These are phyloP conservation scores for Actenoides lindsayi DNA, from an alignment of 2,113 vertebrate species.

Conservation along the genomic window DNA sequence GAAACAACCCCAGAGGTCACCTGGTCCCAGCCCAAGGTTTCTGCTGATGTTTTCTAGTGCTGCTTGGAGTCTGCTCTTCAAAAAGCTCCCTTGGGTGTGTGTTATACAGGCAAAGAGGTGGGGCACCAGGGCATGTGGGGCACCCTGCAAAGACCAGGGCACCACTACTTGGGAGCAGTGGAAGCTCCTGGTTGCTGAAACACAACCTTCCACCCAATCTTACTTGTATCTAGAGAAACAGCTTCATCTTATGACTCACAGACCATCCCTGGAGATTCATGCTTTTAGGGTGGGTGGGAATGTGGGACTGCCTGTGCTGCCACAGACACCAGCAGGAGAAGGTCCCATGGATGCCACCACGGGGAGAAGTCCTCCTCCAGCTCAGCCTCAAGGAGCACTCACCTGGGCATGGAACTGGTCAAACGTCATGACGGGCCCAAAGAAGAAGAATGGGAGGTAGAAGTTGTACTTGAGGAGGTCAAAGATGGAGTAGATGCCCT, in stretches of 20 bases:
- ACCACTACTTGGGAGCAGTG: not conserved
- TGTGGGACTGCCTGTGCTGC: not conserved
- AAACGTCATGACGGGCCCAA: conserved; percentile 95
- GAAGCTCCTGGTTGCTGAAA: not conserved
- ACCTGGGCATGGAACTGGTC: conserved; percentile 92
- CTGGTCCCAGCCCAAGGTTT: not conserved
- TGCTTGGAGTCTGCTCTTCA: not conserved
- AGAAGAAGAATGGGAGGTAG: conserved; percentile 99
- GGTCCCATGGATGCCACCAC: fast-evolving
- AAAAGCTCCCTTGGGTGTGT: not conserved
- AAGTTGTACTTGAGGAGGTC: conserved; percentile 98
- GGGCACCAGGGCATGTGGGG: too few relatives aligned
- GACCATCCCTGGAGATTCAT: too few relatives aligned
- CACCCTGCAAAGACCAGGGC: too few relatives aligned
- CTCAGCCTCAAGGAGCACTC: not conserved
- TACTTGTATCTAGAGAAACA: not conserved
- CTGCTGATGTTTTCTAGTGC: not conserved
- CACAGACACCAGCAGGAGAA: not conserved
- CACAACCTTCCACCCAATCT: not conserved
- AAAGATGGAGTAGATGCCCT: conserved; percentile 87
- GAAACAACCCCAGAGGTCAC: not conserved
- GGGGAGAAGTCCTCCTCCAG: not conserved
- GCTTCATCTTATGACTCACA: not conserved
- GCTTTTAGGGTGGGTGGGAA: not conserved
- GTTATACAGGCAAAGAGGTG: not conserved